phyloP scores from a whole-genome alignment of 1,140 invertebrate species.

The Nephila pilipes region DNA sequence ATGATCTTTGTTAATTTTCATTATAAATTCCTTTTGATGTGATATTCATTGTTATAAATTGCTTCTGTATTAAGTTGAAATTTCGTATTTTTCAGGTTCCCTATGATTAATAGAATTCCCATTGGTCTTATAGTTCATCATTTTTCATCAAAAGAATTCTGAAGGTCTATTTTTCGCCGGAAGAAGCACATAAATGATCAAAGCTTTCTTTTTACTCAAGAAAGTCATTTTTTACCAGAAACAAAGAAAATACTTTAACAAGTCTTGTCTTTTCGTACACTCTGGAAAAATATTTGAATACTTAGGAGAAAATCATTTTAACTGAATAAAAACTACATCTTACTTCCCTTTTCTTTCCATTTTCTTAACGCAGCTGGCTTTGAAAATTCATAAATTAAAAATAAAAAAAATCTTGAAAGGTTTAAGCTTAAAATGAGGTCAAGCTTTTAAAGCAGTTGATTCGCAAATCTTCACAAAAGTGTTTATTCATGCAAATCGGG shows the following conservation, averaged over 20 bases:
- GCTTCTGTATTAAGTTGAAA: background rate
- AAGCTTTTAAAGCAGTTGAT: slow-evolving; percentile 20
- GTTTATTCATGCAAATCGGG: slow-evolving; percentile 54
- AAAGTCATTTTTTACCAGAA: background rate
- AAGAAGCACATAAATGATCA: background rate
- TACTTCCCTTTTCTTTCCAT: slow-evolving; percentile 1
- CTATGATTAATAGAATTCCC: background rate
- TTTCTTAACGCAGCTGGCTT: slow-evolving; percentile 17
- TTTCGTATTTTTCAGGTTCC: background rate
- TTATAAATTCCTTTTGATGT: too few species aligned
- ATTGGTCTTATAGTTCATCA: background rate
- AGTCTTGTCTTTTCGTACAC: slow-evolving; percentile 2
- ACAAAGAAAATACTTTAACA: background rate
- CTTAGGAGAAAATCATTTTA: slow-evolving; percentile 3
- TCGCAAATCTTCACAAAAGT: slow-evolving; percentile 29
- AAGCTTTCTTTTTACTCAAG: background rate
- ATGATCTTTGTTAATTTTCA: too few species aligned
- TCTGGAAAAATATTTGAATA: slow-evolving; percentile 30
- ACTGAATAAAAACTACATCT: background rate
- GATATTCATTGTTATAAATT: background rate
- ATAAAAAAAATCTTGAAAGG: background rate
- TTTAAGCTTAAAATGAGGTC: slow-evolving; percentile 38
- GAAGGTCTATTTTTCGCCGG: background rate
- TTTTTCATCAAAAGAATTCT: slow-evolving; percentile 17
- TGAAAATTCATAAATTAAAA: slow-evolving; percentile 16